phyloP scores from a whole-genome alignment of 2,888 invertebrate species.

The Dioctria rufipes region DNA sequence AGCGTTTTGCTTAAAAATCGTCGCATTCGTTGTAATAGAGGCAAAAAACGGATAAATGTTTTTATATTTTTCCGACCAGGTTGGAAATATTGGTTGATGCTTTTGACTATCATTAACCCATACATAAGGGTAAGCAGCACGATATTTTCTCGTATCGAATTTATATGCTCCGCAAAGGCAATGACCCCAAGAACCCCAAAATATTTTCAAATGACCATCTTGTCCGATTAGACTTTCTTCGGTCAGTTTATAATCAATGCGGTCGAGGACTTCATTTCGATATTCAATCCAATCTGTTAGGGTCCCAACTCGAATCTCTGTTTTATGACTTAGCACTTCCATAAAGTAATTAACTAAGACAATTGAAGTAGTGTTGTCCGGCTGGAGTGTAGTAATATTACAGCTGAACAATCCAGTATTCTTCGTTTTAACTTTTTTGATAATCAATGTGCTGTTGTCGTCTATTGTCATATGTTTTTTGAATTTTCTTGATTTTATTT shows the following conservation, averaged over 20 bases:
- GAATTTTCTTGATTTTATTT: constrained; percentile 47
- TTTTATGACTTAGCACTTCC: constrained; percentile 17
- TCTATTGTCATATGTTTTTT: constrained; percentile 41
- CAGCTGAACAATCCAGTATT: constrained; percentile 50
- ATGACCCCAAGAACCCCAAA: constrained; percentile 44
- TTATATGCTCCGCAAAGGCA: constrained; percentile 53
- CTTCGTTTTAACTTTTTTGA: constrained; percentile 36
- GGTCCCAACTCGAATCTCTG: constrained; percentile 17
- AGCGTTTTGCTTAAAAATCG: constrained; percentile 49
- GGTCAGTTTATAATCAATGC: constrained; percentile 21
- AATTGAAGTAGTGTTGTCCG: constrained; percentile 22
- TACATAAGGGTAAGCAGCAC: constrained; percentile 49
- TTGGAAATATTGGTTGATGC: constrained; percentile 40
- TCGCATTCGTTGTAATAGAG: constrained; percentile 17
- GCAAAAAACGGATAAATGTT: constrained; percentile 49
- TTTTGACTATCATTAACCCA: constrained; percentile 41
- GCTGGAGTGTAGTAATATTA: constrained; percentile 13
- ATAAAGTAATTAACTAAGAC: constrained; percentile 34
- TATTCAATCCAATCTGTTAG: constrained; percentile 52
- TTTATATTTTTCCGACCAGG: constrained; percentile 36
- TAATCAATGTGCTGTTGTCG: constrained; percentile 39
- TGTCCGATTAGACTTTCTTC: constrained; percentile 44
- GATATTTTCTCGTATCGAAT: constrained; percentile 43
- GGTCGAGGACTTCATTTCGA: constrained; percentile 35
- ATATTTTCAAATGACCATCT: constrained; percentile 25